These are phyloP conservation scores for Ceyx melanurus DNA, from an alignment of 2,113 vertebrate species.

Conservation along the genomic window DNA sequence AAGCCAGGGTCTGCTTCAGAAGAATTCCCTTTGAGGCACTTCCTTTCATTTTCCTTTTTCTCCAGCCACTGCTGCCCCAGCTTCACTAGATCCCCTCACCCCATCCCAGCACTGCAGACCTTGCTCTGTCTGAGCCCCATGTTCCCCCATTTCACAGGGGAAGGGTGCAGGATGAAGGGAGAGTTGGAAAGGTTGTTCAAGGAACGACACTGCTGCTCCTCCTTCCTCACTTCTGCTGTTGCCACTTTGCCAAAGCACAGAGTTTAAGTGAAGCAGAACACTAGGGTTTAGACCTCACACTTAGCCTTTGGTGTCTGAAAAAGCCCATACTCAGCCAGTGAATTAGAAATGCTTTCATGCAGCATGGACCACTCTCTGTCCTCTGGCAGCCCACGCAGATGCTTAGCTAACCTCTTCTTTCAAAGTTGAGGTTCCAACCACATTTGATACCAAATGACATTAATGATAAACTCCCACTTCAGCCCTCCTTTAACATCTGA, in stretches of 20 bases:
- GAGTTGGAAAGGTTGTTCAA: background rate
- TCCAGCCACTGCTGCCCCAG: background rate
- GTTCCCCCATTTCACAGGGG: fast-evolving
- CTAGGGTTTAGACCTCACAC: background rate
- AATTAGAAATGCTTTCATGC: background rate
- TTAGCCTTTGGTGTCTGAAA: background rate
- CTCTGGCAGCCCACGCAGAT: background rate
- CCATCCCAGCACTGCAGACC: background rate
- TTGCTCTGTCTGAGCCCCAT: background rate
- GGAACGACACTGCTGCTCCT: background rate
- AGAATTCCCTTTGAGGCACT: background rate
- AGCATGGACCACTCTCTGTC: background rate
- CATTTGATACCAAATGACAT: background rate
- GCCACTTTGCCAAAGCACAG: background rate
- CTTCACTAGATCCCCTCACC: background rate
- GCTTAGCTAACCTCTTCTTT: background rate
- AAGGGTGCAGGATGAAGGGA: background rate
- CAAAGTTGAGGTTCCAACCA: background rate
- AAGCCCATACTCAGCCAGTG: background rate
- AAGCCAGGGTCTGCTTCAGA: background rate
- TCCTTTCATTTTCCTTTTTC: background rate
- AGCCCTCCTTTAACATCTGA: background rate
- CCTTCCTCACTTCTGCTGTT: background rate
- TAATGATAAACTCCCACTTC: background rate
- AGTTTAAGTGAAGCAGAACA: background rate